Evolutionary conservation across 2,888 invertebrate genomes (phyloP).

Genomic region (Lasioglossum pauxillum): DNA sequence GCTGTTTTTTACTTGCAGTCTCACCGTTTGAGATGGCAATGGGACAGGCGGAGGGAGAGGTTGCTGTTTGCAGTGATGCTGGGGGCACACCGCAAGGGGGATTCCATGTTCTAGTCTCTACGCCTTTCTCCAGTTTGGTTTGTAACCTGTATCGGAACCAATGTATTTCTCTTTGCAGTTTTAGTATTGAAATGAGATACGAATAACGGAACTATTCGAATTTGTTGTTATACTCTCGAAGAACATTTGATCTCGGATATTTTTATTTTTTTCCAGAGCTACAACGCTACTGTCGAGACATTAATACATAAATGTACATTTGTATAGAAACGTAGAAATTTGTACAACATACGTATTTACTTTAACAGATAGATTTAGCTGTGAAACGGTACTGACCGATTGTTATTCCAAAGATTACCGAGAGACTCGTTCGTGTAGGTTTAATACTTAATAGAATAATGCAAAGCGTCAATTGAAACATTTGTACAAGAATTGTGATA

Average conservation of each 20-base stretch:
- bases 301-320: slow-evolving; percentile 21
- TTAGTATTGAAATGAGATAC: slow-evolving; percentile 23
- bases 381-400: not conserved
- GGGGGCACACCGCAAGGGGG: slow-evolving; percentile 56
- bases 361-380: slow-evolving; percentile 22
- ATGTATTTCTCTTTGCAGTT: slow-evolving; percentile 59
- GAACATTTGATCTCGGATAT: slow-evolving; percentile 30
- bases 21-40: slow-evolving; percentile 81
- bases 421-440: slow-evolving; percentile 19
- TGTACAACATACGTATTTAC: slow-evolving; percentile 24
- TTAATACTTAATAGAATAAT: slow-evolving; percentile 22
- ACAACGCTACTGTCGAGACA: slow-evolving; percentile 14
- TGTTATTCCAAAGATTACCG: slow-evolving; percentile 1
- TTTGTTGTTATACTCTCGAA: not conserved
- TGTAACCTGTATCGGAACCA: slow-evolving; percentile 81
- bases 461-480: slow-evolving; percentile 60
- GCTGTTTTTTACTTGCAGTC: slow-evolving; percentile 83
- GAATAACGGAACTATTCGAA: slow-evolving; percentile 19
- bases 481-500: slow-evolving; percentile 68
- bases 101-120: slow-evolving; percentile 66
- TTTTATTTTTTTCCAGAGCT: slow-evolving; percentile 38
- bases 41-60: slow-evolving; percentile 71
- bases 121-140: slow-evolving; percentile 80
- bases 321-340: slow-evolving; percentile 20
- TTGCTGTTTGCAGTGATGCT: slow-evolving; percentile 72